phyloP scores from a whole-genome alignment of 2,888 invertebrate species.

The Leptinotarsa haldemani region DNA sequence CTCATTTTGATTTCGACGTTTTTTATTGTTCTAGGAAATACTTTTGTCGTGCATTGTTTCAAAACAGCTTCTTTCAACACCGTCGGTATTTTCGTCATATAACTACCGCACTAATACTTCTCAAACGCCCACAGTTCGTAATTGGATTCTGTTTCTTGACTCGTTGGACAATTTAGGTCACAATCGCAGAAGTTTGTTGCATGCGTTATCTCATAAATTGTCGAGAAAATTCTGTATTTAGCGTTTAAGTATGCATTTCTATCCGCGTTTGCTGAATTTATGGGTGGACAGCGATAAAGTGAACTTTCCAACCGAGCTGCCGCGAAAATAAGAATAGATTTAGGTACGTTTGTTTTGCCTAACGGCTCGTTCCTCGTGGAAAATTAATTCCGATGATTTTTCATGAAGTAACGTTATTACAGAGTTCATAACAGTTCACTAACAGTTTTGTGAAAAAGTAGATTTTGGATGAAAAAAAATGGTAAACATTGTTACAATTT shows the following conservation, averaged over 20 bases:
- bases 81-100: not conserved
- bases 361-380: not conserved
- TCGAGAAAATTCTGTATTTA: constrained; percentile 33
- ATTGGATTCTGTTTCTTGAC: constrained; percentile 35
- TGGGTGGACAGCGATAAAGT: constrained; percentile 21
- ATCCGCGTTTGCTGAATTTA: constrained; percentile 32
- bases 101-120: not conserved
- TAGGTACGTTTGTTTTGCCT: constrained; percentile 2
- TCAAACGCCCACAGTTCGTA: constrained; percentile 32
- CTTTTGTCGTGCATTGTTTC: too few species aligned
- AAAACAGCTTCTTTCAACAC: not conserved
- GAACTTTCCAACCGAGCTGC: constrained; percentile 23
- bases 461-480: too few species aligned
- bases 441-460: too few species aligned
- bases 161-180: constrained; percentile 34
- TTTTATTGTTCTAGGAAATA: not conserved
- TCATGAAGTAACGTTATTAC: not conserved
- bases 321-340: constrained; percentile 4
- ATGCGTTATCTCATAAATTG: constrained; percentile 36
- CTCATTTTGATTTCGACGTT: too few species aligned
- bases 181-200: constrained; percentile 32
- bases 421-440: too few species aligned
- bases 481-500: too few species aligned
- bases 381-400: not conserved
- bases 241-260: constrained; percentile 32